Percentiles rank a stretch among this genome's conserved stretches.
These are phyloP conservation scores for Epirrhoe tristata DNA, from an alignment of 2,888 invertebrate species.

Conservation along the genomic window DNA sequence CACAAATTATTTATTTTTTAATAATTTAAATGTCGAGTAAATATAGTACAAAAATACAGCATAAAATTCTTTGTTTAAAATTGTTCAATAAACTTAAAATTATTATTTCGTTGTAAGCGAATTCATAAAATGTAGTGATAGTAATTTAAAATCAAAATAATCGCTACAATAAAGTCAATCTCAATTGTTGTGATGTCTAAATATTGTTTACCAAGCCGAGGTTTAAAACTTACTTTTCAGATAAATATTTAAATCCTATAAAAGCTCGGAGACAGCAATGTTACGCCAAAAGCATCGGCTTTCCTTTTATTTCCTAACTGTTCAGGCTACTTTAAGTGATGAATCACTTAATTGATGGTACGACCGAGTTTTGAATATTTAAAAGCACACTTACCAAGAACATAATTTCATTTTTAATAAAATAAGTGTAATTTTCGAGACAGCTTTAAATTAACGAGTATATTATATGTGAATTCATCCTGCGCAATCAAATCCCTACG, in stretches of 20 bases:
- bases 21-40: conserved; percentile 9
- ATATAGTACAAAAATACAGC: conserved; percentile 31
- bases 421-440: not conserved
- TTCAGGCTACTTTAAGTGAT: too few species aligned
- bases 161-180: not conserved
- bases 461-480: not conserved
- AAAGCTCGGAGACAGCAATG: too few species aligned
- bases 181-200: not conserved
- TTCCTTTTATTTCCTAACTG: too few species aligned
- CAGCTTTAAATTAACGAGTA: not conserved
- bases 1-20: conserved; percentile 4
- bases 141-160: not conserved
- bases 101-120: conserved; percentile 30
- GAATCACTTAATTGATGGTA: too few species aligned
- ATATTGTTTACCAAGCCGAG: not conserved
- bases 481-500: not conserved
- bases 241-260: too few species aligned
- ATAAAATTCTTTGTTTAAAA: conserved; percentile 3
- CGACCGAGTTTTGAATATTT: too few species aligned
- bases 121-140: not conserved
- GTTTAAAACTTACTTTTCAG: too few species aligned
- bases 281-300: too few species aligned
- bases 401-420: too few species aligned
- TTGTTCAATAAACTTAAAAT: conserved; percentile 18
- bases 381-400: too few species aligned